Evolutionary conservation across 2,113 vertebrate genomes (phyloP).

Genomic region (Paraplagusia blochii): DNA sequence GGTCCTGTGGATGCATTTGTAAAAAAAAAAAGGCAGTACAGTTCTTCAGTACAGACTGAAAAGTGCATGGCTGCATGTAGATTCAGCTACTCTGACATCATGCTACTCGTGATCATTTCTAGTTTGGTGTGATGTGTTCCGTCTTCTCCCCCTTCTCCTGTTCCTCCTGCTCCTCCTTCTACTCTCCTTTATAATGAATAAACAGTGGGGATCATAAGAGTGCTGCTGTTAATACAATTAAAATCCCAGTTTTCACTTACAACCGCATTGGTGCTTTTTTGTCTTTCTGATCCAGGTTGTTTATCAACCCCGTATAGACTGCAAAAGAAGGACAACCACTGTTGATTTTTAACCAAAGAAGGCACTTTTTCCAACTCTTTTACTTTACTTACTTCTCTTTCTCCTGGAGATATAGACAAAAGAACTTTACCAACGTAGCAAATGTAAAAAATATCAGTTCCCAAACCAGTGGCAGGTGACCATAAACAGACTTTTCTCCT

Average conservation of each 20-base stretch:
- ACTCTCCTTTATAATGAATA: conserved; percentile 47
- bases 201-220: conserved; percentile 57
- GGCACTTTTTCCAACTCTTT: no score
- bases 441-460: no score
- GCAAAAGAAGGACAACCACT: no score
- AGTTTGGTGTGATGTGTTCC: conserved; percentile 51
- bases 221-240: conserved; percentile 81
- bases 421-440: no score
- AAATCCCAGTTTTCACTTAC: conserved; percentile 64
- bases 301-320: no score
- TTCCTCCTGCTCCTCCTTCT: no score
- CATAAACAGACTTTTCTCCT: no score
- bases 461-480: no score
- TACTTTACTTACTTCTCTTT: no score
- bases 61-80: conserved; percentile 77
- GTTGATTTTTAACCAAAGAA: no score
- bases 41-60: conserved; percentile 56
- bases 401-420: no score
- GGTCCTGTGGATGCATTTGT: conserved; percentile 63
- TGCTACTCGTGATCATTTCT: conserved; percentile 40
- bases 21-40: no score
- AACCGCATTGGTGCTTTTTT: conserved; percentile 6
- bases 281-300: background rate
- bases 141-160: conserved; percentile 21
- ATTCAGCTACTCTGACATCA: conserved; percentile 7